Percentiles rank a stretch among this genome's conserved stretches.
Conservation (phyloP, 2,888 invertebrate genomes). For the Leptinotarsa haldemani region DNA sequence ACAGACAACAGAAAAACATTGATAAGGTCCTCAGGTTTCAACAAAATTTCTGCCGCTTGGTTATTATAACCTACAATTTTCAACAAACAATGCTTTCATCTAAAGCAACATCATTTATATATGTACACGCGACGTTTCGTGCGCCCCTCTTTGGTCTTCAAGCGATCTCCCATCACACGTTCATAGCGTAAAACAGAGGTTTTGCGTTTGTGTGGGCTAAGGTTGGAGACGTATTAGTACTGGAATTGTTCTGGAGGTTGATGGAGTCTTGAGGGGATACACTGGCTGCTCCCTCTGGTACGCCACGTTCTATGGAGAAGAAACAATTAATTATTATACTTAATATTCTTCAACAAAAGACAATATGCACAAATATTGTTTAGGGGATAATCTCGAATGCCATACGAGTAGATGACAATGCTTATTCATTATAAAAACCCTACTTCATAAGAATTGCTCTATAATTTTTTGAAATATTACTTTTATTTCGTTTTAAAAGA, state of each 20-base stretch:
- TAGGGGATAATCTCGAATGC: too few relatives aligned
- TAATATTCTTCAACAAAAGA: not conserved
- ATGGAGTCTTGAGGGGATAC: slow-evolving; percentile 74
- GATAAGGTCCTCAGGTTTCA: slow-evolving; percentile 27
- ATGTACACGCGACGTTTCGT: slow-evolving; percentile 27
- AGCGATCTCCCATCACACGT: slow-evolving; percentile 73
- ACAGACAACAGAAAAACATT: slow-evolving; percentile 21
- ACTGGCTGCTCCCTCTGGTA: slow-evolving; percentile 80
- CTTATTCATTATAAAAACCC: too few relatives aligned
- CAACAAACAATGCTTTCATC: slow-evolving; percentile 50
- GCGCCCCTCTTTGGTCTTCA: not conserved
- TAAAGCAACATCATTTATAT: slow-evolving; percentile 44
- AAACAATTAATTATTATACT: not conserved
- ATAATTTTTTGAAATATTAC: too few relatives aligned
- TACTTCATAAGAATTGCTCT: too few relatives aligned
- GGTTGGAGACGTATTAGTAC: slow-evolving; percentile 63
- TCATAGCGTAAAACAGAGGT: slow-evolving; percentile 86
- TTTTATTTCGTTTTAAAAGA: too few relatives aligned
- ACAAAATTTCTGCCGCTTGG: slow-evolving; percentile 60
- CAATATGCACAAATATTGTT: too few relatives aligned
- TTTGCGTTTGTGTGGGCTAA: slow-evolving; percentile 67
- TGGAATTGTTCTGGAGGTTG: slow-evolving; percentile 25
- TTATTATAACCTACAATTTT: slow-evolving; percentile 63
- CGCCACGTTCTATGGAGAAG: slow-evolving; percentile 71
- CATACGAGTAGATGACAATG: too few relatives aligned